These are phyloP conservation scores for Dryobota labecula DNA, from an alignment of 2,888 invertebrate genomes.

Conservation along the genomic window DNA sequence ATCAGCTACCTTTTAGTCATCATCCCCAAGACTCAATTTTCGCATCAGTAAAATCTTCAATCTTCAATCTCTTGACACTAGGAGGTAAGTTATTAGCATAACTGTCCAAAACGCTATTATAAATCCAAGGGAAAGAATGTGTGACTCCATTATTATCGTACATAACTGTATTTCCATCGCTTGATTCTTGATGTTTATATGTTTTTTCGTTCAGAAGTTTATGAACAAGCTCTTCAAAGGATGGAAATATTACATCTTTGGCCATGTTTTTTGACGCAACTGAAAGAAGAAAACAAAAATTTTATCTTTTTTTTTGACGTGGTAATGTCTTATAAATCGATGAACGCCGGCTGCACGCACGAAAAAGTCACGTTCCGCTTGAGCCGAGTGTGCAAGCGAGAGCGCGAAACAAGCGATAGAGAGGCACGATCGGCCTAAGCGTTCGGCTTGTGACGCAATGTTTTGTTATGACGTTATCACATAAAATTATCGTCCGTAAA, in stretches of 20 bases:
- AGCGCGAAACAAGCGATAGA: too few relatives aligned
- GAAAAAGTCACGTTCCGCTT: too few relatives aligned
- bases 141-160: constrained; percentile 81
- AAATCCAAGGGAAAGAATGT: constrained; percentile 89
- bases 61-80: constrained; percentile 90
- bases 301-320: too few relatives aligned
- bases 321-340: too few relatives aligned
- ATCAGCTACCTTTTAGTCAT: too few relatives aligned
- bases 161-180: constrained; percentile 72
- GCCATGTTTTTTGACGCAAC: constrained; percentile 73
- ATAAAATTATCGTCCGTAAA: too few relatives aligned
- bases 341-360: too few relatives aligned
- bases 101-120: constrained; percentile 86
- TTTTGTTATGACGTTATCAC: too few relatives aligned
- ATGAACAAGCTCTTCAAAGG: constrained; percentile 81
- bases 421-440: too few relatives aligned
- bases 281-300: constrained; percentile 71
- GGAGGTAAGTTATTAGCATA: constrained; percentile 90
- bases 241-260: constrained; percentile 69
- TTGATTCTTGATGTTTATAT: constrained; percentile 48
- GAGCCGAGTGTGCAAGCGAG: too few relatives aligned
- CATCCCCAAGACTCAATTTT: constrained; percentile 91
- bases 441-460: too few relatives aligned
- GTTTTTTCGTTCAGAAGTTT: constrained; percentile 77
- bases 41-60: constrained; percentile 87